These are phyloP conservation scores for Chrysina gloriosa DNA, from an alignment of 2,888 invertebrate genomes.

Conservation along the genomic window DNA sequence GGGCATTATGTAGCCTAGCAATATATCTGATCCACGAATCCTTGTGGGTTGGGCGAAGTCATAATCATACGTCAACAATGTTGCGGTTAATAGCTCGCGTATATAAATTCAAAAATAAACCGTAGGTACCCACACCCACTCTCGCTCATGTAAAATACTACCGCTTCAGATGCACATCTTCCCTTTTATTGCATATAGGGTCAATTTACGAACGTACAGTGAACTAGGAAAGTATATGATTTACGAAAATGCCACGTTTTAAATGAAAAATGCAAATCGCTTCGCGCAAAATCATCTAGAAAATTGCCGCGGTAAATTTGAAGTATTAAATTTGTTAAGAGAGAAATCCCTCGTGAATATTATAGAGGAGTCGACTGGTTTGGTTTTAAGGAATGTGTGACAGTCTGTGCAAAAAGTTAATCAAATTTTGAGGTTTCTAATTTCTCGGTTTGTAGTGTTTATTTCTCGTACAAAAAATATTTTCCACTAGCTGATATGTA, in stretches of 20 bases:
- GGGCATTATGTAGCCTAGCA: constrained; percentile 35
- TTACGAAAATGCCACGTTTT: neutral
- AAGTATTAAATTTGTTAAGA: no score
- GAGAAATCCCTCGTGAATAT: no score
- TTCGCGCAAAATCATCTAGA: neutral
- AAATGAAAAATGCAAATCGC: no score
- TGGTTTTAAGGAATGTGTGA: no score
- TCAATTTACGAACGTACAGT: constrained; percentile 17
- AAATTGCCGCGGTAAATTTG: neutral
- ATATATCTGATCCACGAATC: constrained; percentile 43
- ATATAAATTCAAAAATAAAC: constrained; percentile 41
- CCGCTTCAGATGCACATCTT: constrained; percentile 38
- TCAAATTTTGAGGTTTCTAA: no score
- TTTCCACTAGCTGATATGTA: no score
- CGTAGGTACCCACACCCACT: constrained; percentile 39
- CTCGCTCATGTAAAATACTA: constrained; percentile 18
- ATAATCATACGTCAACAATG: constrained; percentile 44
- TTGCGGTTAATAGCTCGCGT: constrained; percentile 44
- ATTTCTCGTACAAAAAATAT: no score
- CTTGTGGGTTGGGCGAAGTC: constrained; percentile 42
- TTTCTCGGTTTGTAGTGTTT: no score
- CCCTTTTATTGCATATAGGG: constrained; percentile 14
- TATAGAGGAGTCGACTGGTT: no score
- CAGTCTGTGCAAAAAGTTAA: no score
- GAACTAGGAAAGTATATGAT: neutral